A percentile compares a stretch with the other conserved stretches of the same genome.
Evolutionary conservation across 2,888 invertebrate species (phyloP).

Genomic region (Dryobota labecula): DNA sequence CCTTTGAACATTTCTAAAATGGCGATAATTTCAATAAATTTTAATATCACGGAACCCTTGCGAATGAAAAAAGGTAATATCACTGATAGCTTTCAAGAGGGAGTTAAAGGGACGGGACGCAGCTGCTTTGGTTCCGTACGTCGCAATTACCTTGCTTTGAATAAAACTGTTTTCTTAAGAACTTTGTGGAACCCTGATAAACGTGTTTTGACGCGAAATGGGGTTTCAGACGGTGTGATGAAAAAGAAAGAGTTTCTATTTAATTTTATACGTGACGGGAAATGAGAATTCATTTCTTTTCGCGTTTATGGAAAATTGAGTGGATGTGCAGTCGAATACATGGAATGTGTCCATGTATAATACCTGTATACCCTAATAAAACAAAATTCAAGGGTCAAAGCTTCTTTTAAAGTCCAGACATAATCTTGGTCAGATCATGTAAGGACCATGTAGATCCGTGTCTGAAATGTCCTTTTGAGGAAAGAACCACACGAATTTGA

Average conservation of each 20-base stretch:
- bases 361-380: too few species aligned
- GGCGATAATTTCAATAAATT: conserved; percentile 71
- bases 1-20: conserved; percentile 59
- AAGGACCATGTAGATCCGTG: too few species aligned
- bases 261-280: conserved; percentile 17
- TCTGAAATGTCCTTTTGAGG: too few species aligned
- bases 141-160: conserved; percentile 66
- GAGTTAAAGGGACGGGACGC: conserved; percentile 69
- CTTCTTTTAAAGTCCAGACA: too few species aligned
- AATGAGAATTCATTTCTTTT: conserved; percentile 3
- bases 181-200: conserved; percentile 64
- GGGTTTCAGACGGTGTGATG: conserved; percentile 35
- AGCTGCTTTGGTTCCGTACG: conserved; percentile 65
- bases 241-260: conserved; percentile 37
- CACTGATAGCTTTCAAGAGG: conserved; percentile 70
- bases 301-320: neutral
- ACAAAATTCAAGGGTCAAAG: too few species aligned
- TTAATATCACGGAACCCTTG: conserved; percentile 69
- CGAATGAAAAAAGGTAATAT: conserved; percentile 73
- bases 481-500: too few species aligned
- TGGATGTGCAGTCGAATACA: neutral
- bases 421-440: too few species aligned
- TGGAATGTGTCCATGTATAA: too few species aligned
- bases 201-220: conserved; percentile 60
- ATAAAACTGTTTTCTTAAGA: conserved; percentile 68